A percentile compares a stretch with the other conserved stretches of the same genome.
Conservation (phyloP, 2,888 invertebrate species). For the Baccha elongata region DNA sequence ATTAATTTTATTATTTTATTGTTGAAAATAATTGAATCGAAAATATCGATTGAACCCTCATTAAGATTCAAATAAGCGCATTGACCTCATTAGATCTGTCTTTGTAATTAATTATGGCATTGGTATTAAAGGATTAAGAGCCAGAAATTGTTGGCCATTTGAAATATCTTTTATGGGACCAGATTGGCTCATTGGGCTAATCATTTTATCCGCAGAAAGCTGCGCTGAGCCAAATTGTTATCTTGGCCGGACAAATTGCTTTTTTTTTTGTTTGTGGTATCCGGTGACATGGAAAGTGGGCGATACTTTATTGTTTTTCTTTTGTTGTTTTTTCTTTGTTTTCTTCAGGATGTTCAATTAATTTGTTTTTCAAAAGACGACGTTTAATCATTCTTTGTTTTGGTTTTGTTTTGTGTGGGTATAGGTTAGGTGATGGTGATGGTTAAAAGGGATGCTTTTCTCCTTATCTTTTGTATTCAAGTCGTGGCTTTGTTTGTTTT, state of each 20-base stretch:
- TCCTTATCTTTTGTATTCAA: constrained; percentile 36
- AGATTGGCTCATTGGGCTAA: constrained; percentile 53
- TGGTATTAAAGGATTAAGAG: constrained; percentile 55
- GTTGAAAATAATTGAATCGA: constrained; percentile 27
- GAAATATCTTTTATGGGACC: constrained; percentile 20
- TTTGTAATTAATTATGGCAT: constrained; percentile 59
- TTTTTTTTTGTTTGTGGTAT: constrained; percentile 54
- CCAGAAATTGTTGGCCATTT: constrained; percentile 50
- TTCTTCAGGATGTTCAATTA: constrained; percentile 51
- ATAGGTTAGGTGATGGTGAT: neutral
- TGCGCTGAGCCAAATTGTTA: constrained; percentile 46
- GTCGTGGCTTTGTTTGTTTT: constrained; percentile 13
- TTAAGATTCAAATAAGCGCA: constrained; percentile 41
- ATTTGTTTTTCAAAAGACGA: constrained; percentile 48
- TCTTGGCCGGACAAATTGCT: constrained; percentile 55
- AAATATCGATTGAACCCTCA: constrained; percentile 47
- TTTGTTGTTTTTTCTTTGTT: constrained; percentile 2
- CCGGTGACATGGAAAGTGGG: constrained; percentile 51
- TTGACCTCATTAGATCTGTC: constrained; percentile 33
- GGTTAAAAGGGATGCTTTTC: neutral
- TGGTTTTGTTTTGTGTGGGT: constrained; percentile 2
- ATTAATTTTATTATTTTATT: constrained; percentile 24
- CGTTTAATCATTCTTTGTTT: constrained; percentile 44
- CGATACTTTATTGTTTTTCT: constrained; percentile 32
- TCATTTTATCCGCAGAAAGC: constrained; percentile 55